Evolutionary conservation across 2,888 invertebrate genomes (phyloP).

Genomic region (Drosophila melanosoma): DNA sequence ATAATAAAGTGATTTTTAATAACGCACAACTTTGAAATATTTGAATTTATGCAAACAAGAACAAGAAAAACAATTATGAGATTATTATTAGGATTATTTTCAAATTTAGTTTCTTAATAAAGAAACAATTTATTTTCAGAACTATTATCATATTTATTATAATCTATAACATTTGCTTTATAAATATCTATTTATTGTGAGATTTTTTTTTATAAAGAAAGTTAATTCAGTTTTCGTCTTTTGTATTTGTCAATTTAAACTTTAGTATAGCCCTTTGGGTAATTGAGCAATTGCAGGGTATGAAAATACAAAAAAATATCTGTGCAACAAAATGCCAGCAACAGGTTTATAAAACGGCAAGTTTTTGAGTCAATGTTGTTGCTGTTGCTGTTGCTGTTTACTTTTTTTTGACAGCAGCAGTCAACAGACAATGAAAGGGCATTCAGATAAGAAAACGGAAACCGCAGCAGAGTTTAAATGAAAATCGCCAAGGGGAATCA

Average conservation of each 20-base stretch:
- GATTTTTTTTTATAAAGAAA: neutral
- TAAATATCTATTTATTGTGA: neutral
- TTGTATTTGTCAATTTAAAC: neutral
- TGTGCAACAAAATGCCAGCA: conserved; percentile 46
- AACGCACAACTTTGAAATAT: neutral
- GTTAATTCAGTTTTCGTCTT: neutral
- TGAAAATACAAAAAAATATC: conserved; percentile 24
- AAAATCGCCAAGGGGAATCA: conserved; percentile 19
- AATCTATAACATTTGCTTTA: neutral
- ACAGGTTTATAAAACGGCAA: conserved; percentile 47
- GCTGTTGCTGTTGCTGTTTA: conserved; percentile 23
- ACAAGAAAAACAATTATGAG: neutral
- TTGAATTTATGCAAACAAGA: too few relatives aligned
- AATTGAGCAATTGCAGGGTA: conserved; percentile 22
- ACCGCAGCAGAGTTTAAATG: conserved; percentile 40
- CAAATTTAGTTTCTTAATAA: neutral
- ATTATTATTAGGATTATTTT: neutral
- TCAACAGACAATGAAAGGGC: conserved; percentile 39
- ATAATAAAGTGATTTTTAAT: neutral
- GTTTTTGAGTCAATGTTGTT: conserved; percentile 21
- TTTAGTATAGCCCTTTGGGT: neutral
- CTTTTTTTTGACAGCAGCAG: conserved; percentile 32
- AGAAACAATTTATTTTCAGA: neutral
- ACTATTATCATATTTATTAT: neutral
- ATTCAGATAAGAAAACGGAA: conserved; percentile 48